These are phyloP conservation scores for Vipera ursinii DNA, from an alignment of 2,797 vertebrate genomes.

Conservation along the genomic window DNA sequence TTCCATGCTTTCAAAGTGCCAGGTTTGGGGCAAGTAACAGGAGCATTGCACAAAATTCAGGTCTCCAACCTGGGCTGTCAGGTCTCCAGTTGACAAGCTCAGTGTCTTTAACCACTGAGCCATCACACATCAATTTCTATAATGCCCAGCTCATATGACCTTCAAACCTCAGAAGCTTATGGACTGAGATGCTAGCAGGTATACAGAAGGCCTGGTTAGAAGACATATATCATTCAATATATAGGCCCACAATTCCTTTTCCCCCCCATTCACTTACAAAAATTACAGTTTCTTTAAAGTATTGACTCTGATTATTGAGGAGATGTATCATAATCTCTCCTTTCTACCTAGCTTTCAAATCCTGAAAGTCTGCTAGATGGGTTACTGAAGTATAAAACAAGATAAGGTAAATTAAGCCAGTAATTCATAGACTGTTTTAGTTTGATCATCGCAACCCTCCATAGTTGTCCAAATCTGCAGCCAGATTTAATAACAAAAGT, in stretches of 20 bases:
- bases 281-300: background rate
- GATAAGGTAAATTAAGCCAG: background rate
- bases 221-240: background rate
- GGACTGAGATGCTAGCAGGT: background rate
- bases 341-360: background rate
- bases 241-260: background rate
- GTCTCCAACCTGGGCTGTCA: background rate
- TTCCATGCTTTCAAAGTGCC: background rate
- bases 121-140: background rate
- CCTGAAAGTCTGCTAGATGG: background rate
- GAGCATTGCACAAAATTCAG: background rate
- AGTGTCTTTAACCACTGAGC: background rate
- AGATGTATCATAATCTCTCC: background rate
- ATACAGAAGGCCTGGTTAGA: background rate
- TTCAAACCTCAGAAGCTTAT: background rate
- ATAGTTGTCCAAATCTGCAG: background rate
- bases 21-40: background rate
- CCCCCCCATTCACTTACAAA: background rate
- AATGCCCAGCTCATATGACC: background rate
- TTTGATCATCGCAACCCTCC: background rate
- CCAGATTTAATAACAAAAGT: background rate
- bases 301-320: background rate
- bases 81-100: background rate
- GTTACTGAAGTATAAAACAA: background rate
- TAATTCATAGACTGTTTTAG: background rate